These are phyloP conservation scores for Epizoanthus rinbou DNA, from an alignment of 92 coral and sea anemone species.

Conservation along the genomic window DNA sequence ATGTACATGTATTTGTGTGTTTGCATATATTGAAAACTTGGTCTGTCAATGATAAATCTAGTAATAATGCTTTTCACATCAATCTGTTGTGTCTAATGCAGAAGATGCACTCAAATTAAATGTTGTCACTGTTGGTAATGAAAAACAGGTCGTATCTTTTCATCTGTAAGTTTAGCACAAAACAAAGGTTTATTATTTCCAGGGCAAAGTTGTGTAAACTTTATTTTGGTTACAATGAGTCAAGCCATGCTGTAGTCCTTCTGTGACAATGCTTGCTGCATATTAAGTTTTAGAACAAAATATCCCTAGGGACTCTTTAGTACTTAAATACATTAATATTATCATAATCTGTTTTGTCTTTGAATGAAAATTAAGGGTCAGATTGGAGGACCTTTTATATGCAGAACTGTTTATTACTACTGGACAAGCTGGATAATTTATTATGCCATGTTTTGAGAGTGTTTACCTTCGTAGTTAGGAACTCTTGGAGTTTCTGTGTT, in stretches of 20 bases:
- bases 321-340: conserved; percentile 7
- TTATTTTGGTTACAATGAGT: background rate
- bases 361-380: conserved; percentile 16
- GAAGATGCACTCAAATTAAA: background rate
- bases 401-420: background rate
- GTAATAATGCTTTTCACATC: background rate
- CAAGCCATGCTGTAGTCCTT: background rate
- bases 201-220: background rate
- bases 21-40: background rate
- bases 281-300: background rate
- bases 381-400: conserved; percentile 5
- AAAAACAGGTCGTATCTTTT: background rate
- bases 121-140: background rate
- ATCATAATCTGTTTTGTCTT: conserved; percentile 21
- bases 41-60: background rate
- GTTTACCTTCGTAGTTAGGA: background rate
- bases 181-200: background rate
- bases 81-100: background rate
- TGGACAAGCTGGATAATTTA: background rate
- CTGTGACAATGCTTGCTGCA: conserved; percentile 1
- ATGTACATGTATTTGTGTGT: background rate
- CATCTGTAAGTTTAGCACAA: background rate
- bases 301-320: conserved; percentile 23
- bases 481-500: background rate
- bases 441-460: background rate